These are phyloP conservation scores for Lamprologus ornatipinnis DNA, from an alignment of 2,113 vertebrate genomes.

Conservation along the genomic window DNA sequence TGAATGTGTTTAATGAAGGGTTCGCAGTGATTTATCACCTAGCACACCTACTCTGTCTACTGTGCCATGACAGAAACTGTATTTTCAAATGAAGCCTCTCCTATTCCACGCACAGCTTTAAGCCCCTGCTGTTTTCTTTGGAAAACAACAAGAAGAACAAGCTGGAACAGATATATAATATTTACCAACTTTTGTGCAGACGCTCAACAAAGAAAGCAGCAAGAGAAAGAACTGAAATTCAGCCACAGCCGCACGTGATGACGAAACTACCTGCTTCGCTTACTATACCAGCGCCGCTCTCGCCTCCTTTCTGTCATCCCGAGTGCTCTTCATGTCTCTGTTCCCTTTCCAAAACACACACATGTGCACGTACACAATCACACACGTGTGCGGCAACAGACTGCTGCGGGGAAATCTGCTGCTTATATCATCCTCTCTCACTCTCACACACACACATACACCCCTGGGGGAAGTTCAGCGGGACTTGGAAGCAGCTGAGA, in stretches of 20 bases:
- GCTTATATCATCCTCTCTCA: neutral
- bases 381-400: neutral
- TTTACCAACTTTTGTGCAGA: neutral
- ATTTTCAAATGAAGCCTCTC: neutral
- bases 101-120: neutral
- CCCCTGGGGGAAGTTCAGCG: conserved; percentile 12
- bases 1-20: neutral
- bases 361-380: neutral
- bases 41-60: neutral
- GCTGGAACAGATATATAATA: neutral
- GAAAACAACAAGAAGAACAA: neutral
- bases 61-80: neutral
- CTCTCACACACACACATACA: neutral
- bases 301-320: neutral
- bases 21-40: neutral
- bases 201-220: neutral
- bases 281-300: neutral
- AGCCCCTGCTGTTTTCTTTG: neutral
- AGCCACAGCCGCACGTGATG: neutral
- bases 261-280: neutral
- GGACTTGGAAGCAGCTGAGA: conserved; percentile 45
- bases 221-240: neutral
- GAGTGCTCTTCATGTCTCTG: neutral
- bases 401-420: conserved; percentile 19
- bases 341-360: neutral